phyloP scores from a whole-genome alignment of 2,113 vertebrate species.

The Phoxinus phoxinus region DNA sequence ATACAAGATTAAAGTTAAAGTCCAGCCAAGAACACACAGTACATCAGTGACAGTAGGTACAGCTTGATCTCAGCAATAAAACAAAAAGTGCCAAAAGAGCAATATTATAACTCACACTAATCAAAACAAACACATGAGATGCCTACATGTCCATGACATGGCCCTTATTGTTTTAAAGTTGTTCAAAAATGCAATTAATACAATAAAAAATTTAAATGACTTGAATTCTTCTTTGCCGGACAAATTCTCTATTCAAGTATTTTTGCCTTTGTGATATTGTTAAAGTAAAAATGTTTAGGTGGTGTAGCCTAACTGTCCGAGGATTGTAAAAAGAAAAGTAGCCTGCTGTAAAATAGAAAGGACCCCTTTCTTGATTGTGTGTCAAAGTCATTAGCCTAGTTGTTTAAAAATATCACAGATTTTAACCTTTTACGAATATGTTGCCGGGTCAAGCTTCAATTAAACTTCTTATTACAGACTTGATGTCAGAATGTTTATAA shows the following conservation, averaged over 20 bases:
- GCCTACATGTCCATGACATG: background rate
- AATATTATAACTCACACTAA: background rate
- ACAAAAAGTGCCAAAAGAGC: background rate
- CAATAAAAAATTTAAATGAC: background rate
- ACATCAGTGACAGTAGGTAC: background rate
- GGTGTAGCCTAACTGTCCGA: background rate
- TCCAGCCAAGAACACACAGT: background rate
- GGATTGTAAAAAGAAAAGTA: background rate
- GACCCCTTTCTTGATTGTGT: no score
- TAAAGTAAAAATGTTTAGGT: background rate
- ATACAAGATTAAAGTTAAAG: background rate
- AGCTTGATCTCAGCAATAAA: background rate
- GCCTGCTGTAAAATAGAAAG: no score
- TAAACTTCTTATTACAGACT: background rate
- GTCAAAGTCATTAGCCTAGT: no score
- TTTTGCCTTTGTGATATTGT: background rate
- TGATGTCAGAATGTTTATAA: background rate
- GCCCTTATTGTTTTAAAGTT: background rate
- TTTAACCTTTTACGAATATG: no score
- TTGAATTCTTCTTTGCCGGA: background rate
- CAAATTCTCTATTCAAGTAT: background rate
- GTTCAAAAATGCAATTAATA: background rate
- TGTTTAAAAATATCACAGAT: no score
- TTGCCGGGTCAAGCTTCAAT: background rate
- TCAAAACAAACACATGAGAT: background rate